Evolutionary conservation across 2,888 invertebrate genomes (phyloP), one percentile per base, ranked within the genome.

Genomic region (Linnaemya tessellans): DNA sequence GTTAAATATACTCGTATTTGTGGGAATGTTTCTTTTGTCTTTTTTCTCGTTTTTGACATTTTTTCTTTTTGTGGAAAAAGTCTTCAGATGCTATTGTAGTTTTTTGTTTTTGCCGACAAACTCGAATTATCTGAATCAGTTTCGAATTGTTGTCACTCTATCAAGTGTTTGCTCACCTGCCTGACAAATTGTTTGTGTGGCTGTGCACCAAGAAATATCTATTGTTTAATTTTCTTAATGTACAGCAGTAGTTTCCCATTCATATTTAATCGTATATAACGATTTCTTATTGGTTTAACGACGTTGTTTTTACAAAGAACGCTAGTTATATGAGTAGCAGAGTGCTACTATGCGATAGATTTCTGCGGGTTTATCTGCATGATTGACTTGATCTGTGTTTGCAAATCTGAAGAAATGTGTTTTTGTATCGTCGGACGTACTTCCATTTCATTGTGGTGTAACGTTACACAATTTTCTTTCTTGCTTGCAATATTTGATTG

Each of bases 21-120:
- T 80, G 84, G 77, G 71, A 77, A 83, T 56, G 74, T 70, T 64
- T 64, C 74, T 70, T 64, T 64, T 68, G 54, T 79, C 49, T 79
- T 68, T 60, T 22, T 18, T 25, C 11, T n/a, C 18, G n/a, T 15
- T 3, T n/a, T n/a, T 30, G 30, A 15, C 15, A 8, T 56, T 30
- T 22, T 38, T 18, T 49, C 13, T 58, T 35, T 46, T 35, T 35
- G 56, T 46, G 46, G 38, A 68, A 68, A 54, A 62, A 58, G 18
- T 54, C 1, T 1, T 8, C 35, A 68, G 38, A 60, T 60, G 58
- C 77, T 35, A 77, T 71, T 77, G 75, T 77, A 64, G 51, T 67
- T n/a, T n/a, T n/a, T 51, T 58, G 15, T 15, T 25, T 25, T 22
- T 51, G n/a, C 11, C 7, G 13, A n/a, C 5, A 20, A 18, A 62